A percentile compares a stretch with the other conserved stretches of the same genome.
phyloP scores from a whole-genome alignment of 1,140 invertebrate species.

The Heliconius nattereri region DNA sequence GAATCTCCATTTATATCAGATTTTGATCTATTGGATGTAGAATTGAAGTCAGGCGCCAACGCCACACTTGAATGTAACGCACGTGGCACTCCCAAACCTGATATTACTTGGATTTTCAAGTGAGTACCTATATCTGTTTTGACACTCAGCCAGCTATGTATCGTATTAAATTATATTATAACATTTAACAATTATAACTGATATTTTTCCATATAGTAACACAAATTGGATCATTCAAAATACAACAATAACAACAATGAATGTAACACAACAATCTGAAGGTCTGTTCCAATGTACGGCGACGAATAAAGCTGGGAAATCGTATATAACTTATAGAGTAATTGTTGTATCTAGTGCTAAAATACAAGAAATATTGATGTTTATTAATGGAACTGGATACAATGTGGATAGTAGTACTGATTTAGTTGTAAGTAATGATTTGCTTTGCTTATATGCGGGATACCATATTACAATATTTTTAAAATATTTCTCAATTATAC shows the following conservation, averaged over 20 bases:
- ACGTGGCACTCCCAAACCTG: constrained; percentile 58
- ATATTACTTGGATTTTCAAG: constrained; percentile 69
- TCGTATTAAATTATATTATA: not conserved
- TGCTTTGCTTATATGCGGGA: not conserved
- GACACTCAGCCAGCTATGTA: too few species aligned
- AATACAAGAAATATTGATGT: constrained; percentile 48
- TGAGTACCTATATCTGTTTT: constrained; percentile 32
- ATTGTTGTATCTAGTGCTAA: constrained; percentile 46
- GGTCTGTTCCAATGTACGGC: constrained; percentile 62
- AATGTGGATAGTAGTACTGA: constrained; percentile 44
- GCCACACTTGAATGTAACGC: constrained; percentile 68
- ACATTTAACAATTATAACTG: too few species aligned
- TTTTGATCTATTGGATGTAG: constrained; percentile 64
- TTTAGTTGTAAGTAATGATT: constrained; percentile 48
- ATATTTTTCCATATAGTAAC: constrained; percentile 47
- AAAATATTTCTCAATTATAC: too few species aligned
- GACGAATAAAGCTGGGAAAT: constrained; percentile 54
- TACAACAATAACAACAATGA: constrained; percentile 39
- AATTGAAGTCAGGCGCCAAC: constrained; percentile 55
- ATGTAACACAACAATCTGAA: constrained; percentile 44
- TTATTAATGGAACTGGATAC: constrained; percentile 37
- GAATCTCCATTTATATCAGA: constrained; percentile 65
- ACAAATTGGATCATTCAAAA: constrained; percentile 51
- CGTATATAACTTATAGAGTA: constrained; percentile 57
- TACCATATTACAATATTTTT: too few species aligned